Evolutionary conservation across 92 coral and sea anemone species (phyloP), one percentile per base, ranked within the genome.

Genomic region (Epizoanthus stellaris): DNA sequence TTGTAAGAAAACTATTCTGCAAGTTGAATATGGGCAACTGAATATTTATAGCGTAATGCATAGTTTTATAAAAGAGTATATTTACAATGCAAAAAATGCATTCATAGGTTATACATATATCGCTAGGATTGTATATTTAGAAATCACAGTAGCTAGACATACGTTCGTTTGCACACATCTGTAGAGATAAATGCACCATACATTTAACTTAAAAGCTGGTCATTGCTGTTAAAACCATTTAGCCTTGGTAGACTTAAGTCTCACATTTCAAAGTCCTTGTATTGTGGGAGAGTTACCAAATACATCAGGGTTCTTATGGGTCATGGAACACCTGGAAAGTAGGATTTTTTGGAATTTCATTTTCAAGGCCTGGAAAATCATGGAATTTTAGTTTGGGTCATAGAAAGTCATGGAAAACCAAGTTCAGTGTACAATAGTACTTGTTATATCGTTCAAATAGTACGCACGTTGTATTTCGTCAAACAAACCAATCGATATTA

Each of bases 1-100:
- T 79, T 79, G 34, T 67, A 25, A 79, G 83, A 79, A 79, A 58
- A 67, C 82, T 60, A 19, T 76, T 76, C 82, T 76, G 67, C 67
- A 60, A 59, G 39, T 20, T 38, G 25, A 79, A 77, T 40, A 70
- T 16, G 83, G 47, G 67, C 73, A 63, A n/a, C 65, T 63, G 72
- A 79, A 20, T 79, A 79, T 79, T 79, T 79, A 79, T 79, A 79
- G 83, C 83, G 11, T 79, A 63, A 63, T 62, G 83, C 83, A 79
- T 79, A 79, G 72, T 79, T 79, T 79, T 79, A 79, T 79, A 79
- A 61, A 10, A 79, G 70, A 63, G 72, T 79, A 79, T 79, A 79
- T 79, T 79, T 63, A 79, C 83, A 9, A 79, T 79, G 83, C 60
- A 68, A 43, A 47, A 34, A 72, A 72, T 72, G 77, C 83, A 79